Percentiles rank a stretch among this genome's conserved stretches.
phyloP scores from a whole-genome alignment of 1,140 invertebrate species.

The Drosophila serrata region DNA sequence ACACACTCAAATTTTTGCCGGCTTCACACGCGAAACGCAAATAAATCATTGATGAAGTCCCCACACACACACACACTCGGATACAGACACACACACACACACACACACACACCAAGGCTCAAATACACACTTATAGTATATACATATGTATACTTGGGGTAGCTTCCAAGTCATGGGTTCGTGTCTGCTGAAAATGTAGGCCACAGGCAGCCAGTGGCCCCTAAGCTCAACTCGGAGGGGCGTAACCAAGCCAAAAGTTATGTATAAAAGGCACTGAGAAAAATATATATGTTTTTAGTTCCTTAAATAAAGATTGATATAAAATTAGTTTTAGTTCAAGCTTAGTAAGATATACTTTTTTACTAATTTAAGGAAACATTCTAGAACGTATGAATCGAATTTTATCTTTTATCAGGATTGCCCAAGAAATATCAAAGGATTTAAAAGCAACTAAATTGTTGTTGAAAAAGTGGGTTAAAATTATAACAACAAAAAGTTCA shows the following conservation, averaged over 20 bases:
- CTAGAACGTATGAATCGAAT: no score
- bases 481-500: no score
- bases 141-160: slow-evolving; percentile 10
- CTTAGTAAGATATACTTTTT: no score
- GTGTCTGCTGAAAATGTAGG: slow-evolving; percentile 44
- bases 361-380: no score
- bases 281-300: neutral
- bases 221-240: slow-evolving; percentile 43
- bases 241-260: slow-evolving; percentile 29
- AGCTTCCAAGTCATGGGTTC: slow-evolving; percentile 44
- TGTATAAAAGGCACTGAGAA: slow-evolving; percentile 1
- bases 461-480: no score
- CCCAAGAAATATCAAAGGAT: no score
- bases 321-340: no score
- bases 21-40: slow-evolving; percentile 74
- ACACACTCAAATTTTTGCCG: slow-evolving; percentile 36
- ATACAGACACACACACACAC: slow-evolving; percentile 9
- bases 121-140: neutral
- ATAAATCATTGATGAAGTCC: slow-evolving; percentile 80
- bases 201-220: slow-evolving; percentile 46
- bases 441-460: no score
- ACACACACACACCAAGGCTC: slow-evolving; percentile 8
- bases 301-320: neutral
- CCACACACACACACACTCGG: slow-evolving; percentile 13
- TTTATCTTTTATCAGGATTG: no score